Evolutionary conservation across 2,888 invertebrate genomes (phyloP), one percentile per base, ranked within the genome.

Genomic region (Agrochola litura): DNA sequence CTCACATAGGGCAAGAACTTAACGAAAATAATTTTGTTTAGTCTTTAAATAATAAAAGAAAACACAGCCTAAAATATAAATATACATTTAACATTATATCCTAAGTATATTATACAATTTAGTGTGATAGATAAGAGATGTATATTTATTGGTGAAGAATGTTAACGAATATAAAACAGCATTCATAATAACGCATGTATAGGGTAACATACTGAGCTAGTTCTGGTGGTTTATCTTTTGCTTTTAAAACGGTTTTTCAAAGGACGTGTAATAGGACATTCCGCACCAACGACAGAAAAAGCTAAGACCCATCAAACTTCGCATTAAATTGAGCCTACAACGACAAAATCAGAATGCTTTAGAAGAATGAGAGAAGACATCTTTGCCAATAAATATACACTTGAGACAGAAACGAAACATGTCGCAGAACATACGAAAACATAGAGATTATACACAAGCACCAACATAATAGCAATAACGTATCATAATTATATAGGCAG

Each of bases 1-100:
- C 87, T 83, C 77, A 90, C 91, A 79, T 74, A 69, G 92, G 95
- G 95, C 95, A 95, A 95, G 94, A 94, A 91, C 91, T 92, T 91
- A 92, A 83, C 72, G 82, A 79, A 83, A 72, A 85, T 89, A 87
- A 88, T 89, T 88, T 90, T 86, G 83, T 86, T 87, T 85, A 87
- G 71, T 79, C 77, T 77, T 61, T 79, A 78, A 72, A 84, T 78
- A 79, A 80, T 69, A 67, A 70, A 82, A 84, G 66, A 79, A 84
- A 89, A 91, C 88, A 90, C 87, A 89, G 81, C 84, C 81, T 88
- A 86, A 79, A 76, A 84, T 75, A 79, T 80, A 77, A 73, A 85
- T 84, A 76, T 79, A 77, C 72, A 68, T 66, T 71, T 83, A 78
- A 65, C 70, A 83, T 78, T 77, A 58, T 78, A 77, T 73, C 73